Evolutionary conservation across 2,888 invertebrate genomes (phyloP).

Genomic region (Clusia tigrina): DNA sequence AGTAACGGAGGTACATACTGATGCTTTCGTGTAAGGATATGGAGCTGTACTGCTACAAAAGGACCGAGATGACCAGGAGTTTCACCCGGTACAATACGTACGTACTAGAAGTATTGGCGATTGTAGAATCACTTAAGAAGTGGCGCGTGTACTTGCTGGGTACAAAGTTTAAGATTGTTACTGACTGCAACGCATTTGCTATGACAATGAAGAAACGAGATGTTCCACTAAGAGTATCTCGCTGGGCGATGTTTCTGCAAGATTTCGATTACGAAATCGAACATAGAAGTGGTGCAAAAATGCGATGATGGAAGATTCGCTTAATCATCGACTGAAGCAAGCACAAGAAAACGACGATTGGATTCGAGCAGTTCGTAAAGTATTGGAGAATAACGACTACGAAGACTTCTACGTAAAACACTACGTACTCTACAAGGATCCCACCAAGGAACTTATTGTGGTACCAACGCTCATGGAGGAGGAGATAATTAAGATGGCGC

Average conservation of each 20-base stretch:
- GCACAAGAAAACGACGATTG: not conserved
- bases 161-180: conserved; percentile 36
- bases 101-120: conserved; percentile 44
- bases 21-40: conserved; percentile 35
- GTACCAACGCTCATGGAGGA: not conserved
- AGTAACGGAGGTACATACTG: conserved; percentile 36
- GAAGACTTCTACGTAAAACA: not conserved
- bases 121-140: conserved; percentile 42
- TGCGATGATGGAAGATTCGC: conserved; percentile 28
- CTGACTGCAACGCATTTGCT: conserved; percentile 39
- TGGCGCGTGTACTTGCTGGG: conserved; percentile 36
- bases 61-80: conserved; percentile 26
- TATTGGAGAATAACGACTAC: not conserved
- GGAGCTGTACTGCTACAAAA: conserved; percentile 37
- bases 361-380: not conserved
- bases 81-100: conserved; percentile 37
- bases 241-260: conserved; percentile 17
- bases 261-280: conserved; percentile 15
- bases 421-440: not conserved
- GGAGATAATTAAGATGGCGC: not conserved
- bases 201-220: conserved; percentile 34
- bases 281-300: conserved; percentile 17
- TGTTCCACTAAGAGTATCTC: conserved; percentile 27
- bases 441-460: not conserved
- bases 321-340: not conserved